Evolutionary conservation across 2,888 invertebrate genomes (phyloP), one percentile per base, ranked within the genome.

Genomic region (Polydesmus complanatus): DNA sequence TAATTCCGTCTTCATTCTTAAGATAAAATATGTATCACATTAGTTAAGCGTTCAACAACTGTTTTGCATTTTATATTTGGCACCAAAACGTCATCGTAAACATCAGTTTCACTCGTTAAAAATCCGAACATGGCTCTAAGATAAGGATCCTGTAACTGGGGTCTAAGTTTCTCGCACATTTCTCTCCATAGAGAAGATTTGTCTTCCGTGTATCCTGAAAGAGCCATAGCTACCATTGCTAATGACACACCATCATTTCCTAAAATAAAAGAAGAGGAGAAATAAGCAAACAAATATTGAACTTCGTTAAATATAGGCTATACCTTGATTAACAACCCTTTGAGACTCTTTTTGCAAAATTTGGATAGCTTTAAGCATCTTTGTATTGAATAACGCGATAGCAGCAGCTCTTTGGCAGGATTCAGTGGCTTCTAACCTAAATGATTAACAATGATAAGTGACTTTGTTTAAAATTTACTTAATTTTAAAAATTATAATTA

Each of bases 51-150:
- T n/a, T n/a, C n/a, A n/a, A n/a, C n/a, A n/a, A n/a, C n/a, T n/a
- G n/a, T n/a, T n/a, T n/a, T n/a, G n/a, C n/a, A n/a, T n/a, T n/a
- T n/a, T n/a, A n/a, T n/a, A n/a, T n/a, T n/a, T n/a, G n/a, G n/a
- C 75, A 87, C 88, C 78, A 89, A 75, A 67, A 90, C 85, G 64
- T 80, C 80, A 60, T 87, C 85, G 68, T 84, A 90, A 68, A 80
- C 82, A 66, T 83, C 84, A 69, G 81, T 82, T 58, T 89, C 86
- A 37, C 86, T 83, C 0, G 91, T 88, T 63, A 95, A 79, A 77
- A 95, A 95, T 55, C 85, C 84, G 77, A 95, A 93, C 73, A 92
- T 85, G 3, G 89, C 90, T 69, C 90, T 81, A 64, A 96, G 80
- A 76, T 95, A 92, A 0, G 94, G 87, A 79, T 93, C 88, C n/a